phyloP scores from a whole-genome alignment of 92 coral and sea anemone species.

The Scolanthus callimorphus region DNA sequence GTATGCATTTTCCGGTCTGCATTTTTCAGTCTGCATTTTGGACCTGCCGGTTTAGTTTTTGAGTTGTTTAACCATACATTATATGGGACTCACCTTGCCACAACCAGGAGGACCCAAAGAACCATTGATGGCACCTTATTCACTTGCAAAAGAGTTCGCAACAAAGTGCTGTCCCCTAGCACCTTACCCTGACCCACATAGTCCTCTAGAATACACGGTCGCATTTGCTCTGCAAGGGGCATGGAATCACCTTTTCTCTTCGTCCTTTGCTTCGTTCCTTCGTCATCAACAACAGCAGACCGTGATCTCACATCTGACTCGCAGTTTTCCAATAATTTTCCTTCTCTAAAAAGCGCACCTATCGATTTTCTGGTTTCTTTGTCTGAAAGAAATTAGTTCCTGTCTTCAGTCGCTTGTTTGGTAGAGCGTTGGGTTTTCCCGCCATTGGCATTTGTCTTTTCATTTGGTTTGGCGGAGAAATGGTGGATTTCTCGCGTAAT shows the following conservation, averaged over 20 bases:
- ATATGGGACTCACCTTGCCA: constrained; percentile 93
- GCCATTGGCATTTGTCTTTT: constrained; percentile 69
- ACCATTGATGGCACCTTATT: constrained; percentile 97
- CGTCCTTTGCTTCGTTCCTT: background rate
- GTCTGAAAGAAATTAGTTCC: background rate
- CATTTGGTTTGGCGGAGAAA: constrained; percentile 23
- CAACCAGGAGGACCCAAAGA: constrained; percentile 99
- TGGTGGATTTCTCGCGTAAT: background rate
- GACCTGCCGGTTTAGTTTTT: too few relatives aligned
- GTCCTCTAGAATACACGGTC: constrained; percentile 71
- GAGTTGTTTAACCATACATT: too few relatives aligned
- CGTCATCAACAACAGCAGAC: background rate
- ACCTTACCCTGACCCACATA: constrained; percentile 91
- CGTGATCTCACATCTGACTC: too few relatives aligned
- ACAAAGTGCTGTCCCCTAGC: constrained; percentile 65
- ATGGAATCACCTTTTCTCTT: constrained; percentile 29
- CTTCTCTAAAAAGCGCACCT: constrained; percentile 14
- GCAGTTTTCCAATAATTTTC: background rate
- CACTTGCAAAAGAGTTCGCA: constrained; percentile 76
- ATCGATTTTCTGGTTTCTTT: constrained; percentile 3
- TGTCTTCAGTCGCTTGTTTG: constrained; percentile 42
- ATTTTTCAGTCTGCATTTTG: too few relatives aligned
- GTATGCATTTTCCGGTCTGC: too few relatives aligned
- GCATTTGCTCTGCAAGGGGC: constrained; percentile 92
- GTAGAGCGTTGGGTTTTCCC: constrained; percentile 69